phyloP scores from a whole-genome alignment of 1,140 invertebrate species.

The Platyscapa corneri region DNA sequence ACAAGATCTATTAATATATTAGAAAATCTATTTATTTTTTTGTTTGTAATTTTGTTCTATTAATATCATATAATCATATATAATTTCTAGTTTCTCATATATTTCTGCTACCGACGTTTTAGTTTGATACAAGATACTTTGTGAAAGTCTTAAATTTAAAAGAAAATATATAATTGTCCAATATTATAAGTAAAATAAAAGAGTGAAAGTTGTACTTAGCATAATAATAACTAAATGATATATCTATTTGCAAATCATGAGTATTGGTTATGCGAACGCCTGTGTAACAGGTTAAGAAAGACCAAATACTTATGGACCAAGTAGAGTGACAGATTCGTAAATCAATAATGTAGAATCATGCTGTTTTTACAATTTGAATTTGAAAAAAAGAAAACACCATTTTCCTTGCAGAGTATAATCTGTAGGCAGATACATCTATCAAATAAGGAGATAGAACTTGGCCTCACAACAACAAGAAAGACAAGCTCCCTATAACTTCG shows the following conservation, averaged over 20 bases:
- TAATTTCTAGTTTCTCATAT: too few species aligned
- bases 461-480: too few species aligned
- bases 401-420: too few species aligned
- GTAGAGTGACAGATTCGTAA: not conserved
- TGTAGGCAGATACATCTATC: not conserved
- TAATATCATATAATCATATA: too few species aligned
- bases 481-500: too few species aligned
- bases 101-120: too few species aligned
- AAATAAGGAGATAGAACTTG: not conserved
- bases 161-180: too few species aligned
- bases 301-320: not conserved
- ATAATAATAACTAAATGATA: not conserved
- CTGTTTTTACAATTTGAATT: not conserved
- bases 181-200: not conserved
- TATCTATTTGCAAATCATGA: not conserved
- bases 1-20: too few species aligned
- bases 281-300: conserved; percentile 1
- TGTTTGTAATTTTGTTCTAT: too few species aligned
- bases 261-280: not conserved
- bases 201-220: not conserved
- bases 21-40: too few species aligned
- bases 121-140: too few species aligned
- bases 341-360: not conserved
- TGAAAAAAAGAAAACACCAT: not conserved
- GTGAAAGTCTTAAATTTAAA: too few species aligned